Evolutionary conservation across 2,888 invertebrate species (phyloP).

Genomic region (Hirtodrosophila confusa): DNA sequence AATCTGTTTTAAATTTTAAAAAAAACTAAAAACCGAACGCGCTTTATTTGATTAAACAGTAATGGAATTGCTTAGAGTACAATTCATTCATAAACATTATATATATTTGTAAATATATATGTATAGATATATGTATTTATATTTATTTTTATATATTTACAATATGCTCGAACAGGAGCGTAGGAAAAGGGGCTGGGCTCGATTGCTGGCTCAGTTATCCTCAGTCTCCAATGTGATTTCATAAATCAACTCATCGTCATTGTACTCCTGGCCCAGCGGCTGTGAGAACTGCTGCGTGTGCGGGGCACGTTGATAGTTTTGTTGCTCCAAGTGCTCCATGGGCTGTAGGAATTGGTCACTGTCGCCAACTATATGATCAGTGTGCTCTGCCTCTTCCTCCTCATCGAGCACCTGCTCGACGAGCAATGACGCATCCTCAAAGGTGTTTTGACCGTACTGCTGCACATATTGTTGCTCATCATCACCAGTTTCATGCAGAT

Average conservation of each 20-base stretch:
- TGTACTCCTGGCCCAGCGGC: constrained; percentile 36
- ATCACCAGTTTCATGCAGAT: constrained; percentile 17
- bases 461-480: constrained; percentile 30
- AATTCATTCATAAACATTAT: neutral
- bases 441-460: constrained; percentile 41
- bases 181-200: neutral
- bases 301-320: constrained; percentile 6
- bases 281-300: constrained; percentile 32
- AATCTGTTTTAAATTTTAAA: constrained; percentile 42
- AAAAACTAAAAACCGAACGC: constrained; percentile 14
- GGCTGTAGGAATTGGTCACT: constrained; percentile 42
- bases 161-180: neutral
- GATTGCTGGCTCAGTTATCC: constrained; percentile 51
- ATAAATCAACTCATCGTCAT: constrained; percentile 61
- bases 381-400: constrained; percentile 21
- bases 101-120: constrained; percentile 3
- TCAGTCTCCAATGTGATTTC: constrained; percentile 71
- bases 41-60: constrained; percentile 21
- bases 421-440: constrained; percentile 38
- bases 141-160: constrained; percentile 19
- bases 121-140: constrained; percentile 2
- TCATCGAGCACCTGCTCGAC: constrained; percentile 39
- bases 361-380: constrained; percentile 30
- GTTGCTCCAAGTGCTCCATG: constrained; percentile 16
- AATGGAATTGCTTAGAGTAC: constrained; percentile 24